Evolutionary conservation across 2,113 vertebrate genomes (phyloP).

Genomic region (Thalassarche chlororhynchos): DNA sequence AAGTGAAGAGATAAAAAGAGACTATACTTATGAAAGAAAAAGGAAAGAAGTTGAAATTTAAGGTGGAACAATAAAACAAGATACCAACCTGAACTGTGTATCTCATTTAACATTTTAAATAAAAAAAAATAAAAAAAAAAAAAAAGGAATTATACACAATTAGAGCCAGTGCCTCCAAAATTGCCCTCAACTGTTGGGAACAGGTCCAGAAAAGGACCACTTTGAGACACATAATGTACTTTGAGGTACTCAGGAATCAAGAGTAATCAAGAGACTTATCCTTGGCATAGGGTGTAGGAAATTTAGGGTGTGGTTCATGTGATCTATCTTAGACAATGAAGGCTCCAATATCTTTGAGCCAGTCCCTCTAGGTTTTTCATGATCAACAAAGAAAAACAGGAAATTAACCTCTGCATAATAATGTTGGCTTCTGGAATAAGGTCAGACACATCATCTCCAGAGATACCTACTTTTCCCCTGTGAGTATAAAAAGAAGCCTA

Average conservation of each 20-base stretch:
- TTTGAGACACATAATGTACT: neutral
- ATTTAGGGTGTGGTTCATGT: neutral
- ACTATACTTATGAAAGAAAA: neutral
- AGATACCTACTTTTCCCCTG: neutral
- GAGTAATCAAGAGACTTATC: neutral
- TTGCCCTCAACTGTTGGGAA: neutral
- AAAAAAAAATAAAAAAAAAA: neutral
- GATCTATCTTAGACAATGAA: neutral
- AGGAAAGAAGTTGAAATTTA: neutral
- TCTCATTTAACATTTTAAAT: neutral
- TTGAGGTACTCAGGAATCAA: neutral
- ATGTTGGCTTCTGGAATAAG: neutral
- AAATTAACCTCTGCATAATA: neutral
- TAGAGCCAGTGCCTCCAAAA: neutral
- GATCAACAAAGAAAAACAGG: neutral
- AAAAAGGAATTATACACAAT: neutral
- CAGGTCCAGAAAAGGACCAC: neutral
- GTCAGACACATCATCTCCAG: neutral
- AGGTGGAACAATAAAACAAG: neutral
- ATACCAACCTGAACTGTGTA: neutral
- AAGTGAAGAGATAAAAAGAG: neutral
- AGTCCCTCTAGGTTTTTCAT: slow-evolving; percentile 5
- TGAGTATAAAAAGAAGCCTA: neutral
- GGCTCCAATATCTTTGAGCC: neutral
- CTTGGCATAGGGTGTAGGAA: neutral